These are phyloP conservation scores for Rhinichthys osculus DNA, from an alignment of 2,797 vertebrate species.

Conservation along the genomic window DNA sequence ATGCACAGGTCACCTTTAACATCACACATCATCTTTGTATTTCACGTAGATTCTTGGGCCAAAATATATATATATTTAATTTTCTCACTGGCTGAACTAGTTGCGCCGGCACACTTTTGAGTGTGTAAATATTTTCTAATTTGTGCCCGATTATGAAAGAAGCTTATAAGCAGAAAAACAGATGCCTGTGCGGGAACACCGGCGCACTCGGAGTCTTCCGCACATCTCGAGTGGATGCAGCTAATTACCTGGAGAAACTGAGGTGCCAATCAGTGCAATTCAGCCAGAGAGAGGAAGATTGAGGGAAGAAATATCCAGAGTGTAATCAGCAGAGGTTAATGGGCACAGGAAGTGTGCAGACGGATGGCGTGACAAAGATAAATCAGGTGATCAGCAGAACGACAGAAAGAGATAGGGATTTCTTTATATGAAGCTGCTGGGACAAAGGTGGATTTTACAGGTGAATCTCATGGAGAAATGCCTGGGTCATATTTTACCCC, in stretches of 20 bases:
- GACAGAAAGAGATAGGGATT: background rate
- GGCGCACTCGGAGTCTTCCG: slow-evolving; percentile 35
- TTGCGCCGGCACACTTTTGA: slow-evolving; percentile 15
- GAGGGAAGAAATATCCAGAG: slow-evolving; percentile 24
- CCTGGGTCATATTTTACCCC: background rate
- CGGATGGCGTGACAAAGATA: slow-evolving; percentile 9
- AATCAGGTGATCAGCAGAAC: slow-evolving; percentile 34
- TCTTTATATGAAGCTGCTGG: background rate
- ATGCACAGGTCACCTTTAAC: slow-evolving; percentile 11
- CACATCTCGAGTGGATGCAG: slow-evolving; percentile 62
- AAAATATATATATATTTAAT: background rate
- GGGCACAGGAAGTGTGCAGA: slow-evolving; percentile 18
- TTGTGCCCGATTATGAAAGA: slow-evolving; percentile 26
- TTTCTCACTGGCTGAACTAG: slow-evolving; percentile 16
- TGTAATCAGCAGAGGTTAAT: slow-evolving; percentile 35
- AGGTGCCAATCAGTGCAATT: slow-evolving; percentile 75
- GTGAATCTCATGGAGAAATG: slow-evolving; percentile 5
- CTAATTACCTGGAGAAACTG: slow-evolving; percentile 71
- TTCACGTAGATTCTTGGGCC: background rate
- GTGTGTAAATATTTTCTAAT: slow-evolving; percentile 42
- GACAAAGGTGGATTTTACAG: slow-evolving; percentile 20
- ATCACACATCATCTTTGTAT: background rate
- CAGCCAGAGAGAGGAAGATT: slow-evolving; percentile 64
- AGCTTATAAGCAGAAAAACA: slow-evolving; percentile 37
- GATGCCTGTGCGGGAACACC: slow-evolving; percentile 27